Evolutionary conservation across 1,140 invertebrate genomes (phyloP), one percentile per base, ranked within the genome.

Genomic region (Ladona fulva): DNA sequence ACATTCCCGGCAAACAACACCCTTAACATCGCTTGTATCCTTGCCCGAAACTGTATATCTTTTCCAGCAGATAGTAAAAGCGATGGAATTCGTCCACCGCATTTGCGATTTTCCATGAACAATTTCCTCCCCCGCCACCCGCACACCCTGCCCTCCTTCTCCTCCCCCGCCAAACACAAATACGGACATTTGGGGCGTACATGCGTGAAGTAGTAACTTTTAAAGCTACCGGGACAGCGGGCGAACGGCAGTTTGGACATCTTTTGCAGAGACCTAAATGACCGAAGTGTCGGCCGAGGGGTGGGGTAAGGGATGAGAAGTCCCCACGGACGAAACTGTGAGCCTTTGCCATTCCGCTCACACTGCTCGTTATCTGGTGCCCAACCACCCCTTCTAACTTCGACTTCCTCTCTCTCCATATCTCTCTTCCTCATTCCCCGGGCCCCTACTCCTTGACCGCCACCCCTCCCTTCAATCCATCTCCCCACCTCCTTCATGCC

Each of bases 161-260:
- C 44, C 3, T 6, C 52, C 52, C 52, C 52, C 14, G 12, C 16
- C 52, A 5, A 22, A 66, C 52, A 16, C 52, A 66, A 66, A 66
- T 66, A 66, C 52, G 52, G 52, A 22, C 52, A 66, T 66, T 66
- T 12, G 52, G 52, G 52, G 16, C 52, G 3, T 66, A 66, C 52
- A 66, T 66, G 52, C 52, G 52, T 66, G 52, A 66, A 66, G 52
- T 66, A 66, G 52, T 66, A 66, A 66, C 52, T 66, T 66, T 66
- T 66, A 66, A 66, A 66, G 52, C 52, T 66, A 66, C 52, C 52
- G n/a, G 52, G 52, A 66, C 52, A 66, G 52, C 52, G 52, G 52
- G 16, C 52, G 52, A 66, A 66, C 52, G 52, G 52, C 52, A 66
- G n/a, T 66, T 66, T 66, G 52, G 52, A 66, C 52, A 66, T 66